Evolutionary conservation across 2,113 vertebrate genomes (phyloP), one percentile per base, ranked within the genome.

Genomic region (Brachypodius melanocephalos): DNA sequence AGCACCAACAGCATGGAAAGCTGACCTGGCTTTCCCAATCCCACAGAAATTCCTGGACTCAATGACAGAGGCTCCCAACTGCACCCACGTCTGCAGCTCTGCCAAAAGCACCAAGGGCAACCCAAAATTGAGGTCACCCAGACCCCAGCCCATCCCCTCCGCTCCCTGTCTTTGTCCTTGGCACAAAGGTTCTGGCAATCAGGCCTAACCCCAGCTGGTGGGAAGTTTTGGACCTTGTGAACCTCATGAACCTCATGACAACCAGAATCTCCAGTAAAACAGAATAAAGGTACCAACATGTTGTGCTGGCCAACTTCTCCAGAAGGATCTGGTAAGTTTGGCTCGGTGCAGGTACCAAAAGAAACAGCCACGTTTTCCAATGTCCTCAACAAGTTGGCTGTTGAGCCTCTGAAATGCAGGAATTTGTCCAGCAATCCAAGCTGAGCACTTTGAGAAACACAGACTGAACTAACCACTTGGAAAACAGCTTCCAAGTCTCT

Each of bases 61-160:
- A 17, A 7, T 7, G 36, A 8, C 11, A 38, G 59, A 48, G 8
- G 29, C 6, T 74, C 14, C 55, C 42, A 32, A 5, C 17, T 9
- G 14, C 51, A 40, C 31, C 3, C 38, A 49, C 8, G 26, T 45
- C 71, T 31, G 29, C 46, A 74, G 17, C 26, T 38, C 40, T 69
- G 40, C 46, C 61, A 20, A 36, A 38, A 85, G 24, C 22, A 62
- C n/a, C 5, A 8, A 81, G 14, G 32, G 13, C 4, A 4, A 40
- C 48, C 21, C 34, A 83, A 67, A 79, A 72, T 0, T 6, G 25
- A 63, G 17, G 14, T 13, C 2, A 2, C 24, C 31, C 52, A 79
- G 28, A 79, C 6, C 21, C 38, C 63, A 79, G 1, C 29, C 38
- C 24, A 0, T 4, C 0, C 0, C 16, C 21, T 84, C 34, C 16